Base-by-base conservation (phyloP, 2,888 invertebrate genomes). In the Drosophila gaucha region DNA sequence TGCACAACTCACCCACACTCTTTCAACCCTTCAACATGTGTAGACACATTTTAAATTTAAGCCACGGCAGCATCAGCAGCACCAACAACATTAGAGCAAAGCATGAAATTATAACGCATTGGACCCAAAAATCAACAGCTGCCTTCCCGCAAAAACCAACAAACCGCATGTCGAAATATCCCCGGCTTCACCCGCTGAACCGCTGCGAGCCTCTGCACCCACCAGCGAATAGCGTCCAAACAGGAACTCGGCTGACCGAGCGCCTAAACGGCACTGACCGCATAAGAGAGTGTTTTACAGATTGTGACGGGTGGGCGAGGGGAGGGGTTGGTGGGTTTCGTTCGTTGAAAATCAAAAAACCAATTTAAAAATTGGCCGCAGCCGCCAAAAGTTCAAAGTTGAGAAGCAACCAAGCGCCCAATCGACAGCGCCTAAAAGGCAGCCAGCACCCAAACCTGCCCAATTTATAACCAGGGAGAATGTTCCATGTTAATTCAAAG, bases 81-180 rank as follows among this genome's bases (percentile, higher is more conserved):
- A 52, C 16, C 54, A 70, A 16, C 52, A 50, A 10, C 56, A 70
- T 67, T 70, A 59, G 36, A 16, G 50, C 49, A 62, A 55, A 55
- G 71, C 75, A 67, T 68, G 82, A 85, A 80, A 80, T 85, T 85
- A 80, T 80, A 85, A 80, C 82, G 86, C 80, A 80, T 84, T 84
- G 80, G 85, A 70, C 83, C 77, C 77, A 82, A 82, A 82, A 82
- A 85, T 82, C 83, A 82, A 82, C 80, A 82, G 86, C 80, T 85
- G 80, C 85, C 80, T 77, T 62, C 66, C 86, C 80, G 57, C 83
- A 82, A 74, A 80, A 85, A 82, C 80, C 80, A 85, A 85, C 86
- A 82, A 85, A 82, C 80, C 86, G 77, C 80, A 82, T 82, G 80
- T 74, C 74, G 79, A 74, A 68, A 80, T 66, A 55, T 54, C 38